Conservation (phyloP, 2,113 vertebrate species). For the human region GRCh38 chr18:5444001-5444500, state of each 20-base stretch:
- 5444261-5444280: not conserved
- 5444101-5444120: not conserved
- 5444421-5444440: not conserved
- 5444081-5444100: not conserved
- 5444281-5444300: not conserved
- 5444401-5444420: not conserved
- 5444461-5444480: not conserved
- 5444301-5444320: not conserved
- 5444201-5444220: not conserved
- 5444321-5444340: not conserved
- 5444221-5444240: not conserved
- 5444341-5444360: not conserved
- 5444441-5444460: not conserved
- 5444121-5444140: not conserved
- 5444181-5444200: not conserved
- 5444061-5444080: not conserved
- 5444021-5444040: not conserved
- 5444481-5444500: not conserved
- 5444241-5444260: not conserved
- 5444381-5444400: not conserved
- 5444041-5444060: rapidly evolving
- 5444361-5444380: not conserved
- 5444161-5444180: not conserved
- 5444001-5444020: rapidly evolving
- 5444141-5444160: not conserved